Base-by-base conservation (phyloP, 2,888 invertebrate genomes). In the Thelaira solivaga region DNA sequence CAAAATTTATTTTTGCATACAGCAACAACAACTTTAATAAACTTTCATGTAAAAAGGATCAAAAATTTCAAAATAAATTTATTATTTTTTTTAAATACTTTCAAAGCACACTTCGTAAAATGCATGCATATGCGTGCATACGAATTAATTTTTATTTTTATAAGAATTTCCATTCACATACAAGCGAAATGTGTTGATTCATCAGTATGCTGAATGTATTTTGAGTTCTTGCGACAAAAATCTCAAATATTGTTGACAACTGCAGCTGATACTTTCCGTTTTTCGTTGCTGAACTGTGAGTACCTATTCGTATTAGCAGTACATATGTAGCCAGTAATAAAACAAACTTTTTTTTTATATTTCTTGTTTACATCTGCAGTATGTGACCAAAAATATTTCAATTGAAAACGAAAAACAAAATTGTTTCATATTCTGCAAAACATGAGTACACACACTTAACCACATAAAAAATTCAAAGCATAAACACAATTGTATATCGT, bases 191-290 rank as follows among this genome's bases (percentile, higher is more conserved):
- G 20, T 69, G 78, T 53, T 74, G 69, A 78, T 69, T 69, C 78
- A 78, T 74, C 78, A 74, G 74, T 65, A 78, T 59, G 64, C 74
- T n/a, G 18, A 41, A 61, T 64, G 69, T 69, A 78, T 74, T 61
- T 69, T 59, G 8, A 36, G 69, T 74, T 69, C 59, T 69, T 68
- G 68, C 51, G 59, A 77, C 77, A 77, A 68, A 77, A 64, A 16
- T 68, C 20, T 59, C 61, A 36, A 59, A 53, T 36, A 65, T 55
- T 73, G 49, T 64, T 61, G 73, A 64, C 68, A 45, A 68, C 62
- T 43, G 13, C 45, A 36, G 39, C 13, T 45, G 59, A n/a, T n/a
- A n/a, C n/a, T n/a, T n/a, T n/a, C n/a, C n/a, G n/a, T n/a, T 59
- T 51, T 61, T 59, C 22, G 59, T 51, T 43, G 39, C 65, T 45